phyloP scores from a whole-genome alignment of 2,797 vertebrate species.

The Spinibarbus caldwelli region DNA sequence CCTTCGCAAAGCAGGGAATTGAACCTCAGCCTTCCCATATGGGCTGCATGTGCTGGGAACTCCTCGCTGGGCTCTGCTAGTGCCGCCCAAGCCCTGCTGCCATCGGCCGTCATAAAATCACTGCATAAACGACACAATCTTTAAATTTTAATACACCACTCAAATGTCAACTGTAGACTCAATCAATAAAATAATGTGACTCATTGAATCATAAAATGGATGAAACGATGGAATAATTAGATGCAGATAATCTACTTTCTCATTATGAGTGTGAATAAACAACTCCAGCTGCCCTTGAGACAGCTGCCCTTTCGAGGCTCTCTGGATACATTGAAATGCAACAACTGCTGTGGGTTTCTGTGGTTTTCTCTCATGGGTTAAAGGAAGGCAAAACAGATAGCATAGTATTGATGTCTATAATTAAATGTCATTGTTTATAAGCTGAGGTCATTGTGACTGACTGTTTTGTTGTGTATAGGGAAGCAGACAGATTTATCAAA shows the following conservation, averaged over 20 bases:
- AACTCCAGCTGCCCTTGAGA: constrained; percentile 41
- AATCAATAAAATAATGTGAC: constrained; percentile 62
- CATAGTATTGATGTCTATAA: background rate
- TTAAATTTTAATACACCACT: constrained; percentile 51
- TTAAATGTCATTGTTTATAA: background rate
- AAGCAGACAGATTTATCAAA: background rate
- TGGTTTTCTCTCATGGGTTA: constrained; percentile 7
- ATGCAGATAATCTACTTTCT: constrained; percentile 52
- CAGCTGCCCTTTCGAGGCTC: constrained; percentile 31
- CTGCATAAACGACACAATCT: constrained; percentile 51
- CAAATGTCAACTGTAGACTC: constrained; percentile 57
- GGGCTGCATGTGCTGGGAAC: constrained; percentile 38
- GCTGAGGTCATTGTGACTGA: background rate
- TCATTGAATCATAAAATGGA: constrained; percentile 54
- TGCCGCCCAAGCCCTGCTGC: constrained; percentile 36
- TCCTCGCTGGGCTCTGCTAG: background rate
- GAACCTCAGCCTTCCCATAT: constrained; percentile 40
- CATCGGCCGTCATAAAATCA: constrained; percentile 35
- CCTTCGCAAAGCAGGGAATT: constrained; percentile 10
- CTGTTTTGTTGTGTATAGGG: background rate
- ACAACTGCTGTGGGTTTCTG: background rate
- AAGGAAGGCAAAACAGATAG: constrained; percentile 9
- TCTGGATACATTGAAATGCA: constrained; percentile 25
- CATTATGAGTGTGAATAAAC: constrained; percentile 57
- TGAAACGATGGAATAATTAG: constrained; percentile 51